A percentile compares a stretch with the other conserved stretches of the same genome.
Conservation (phyloP, 2,888 invertebrate genomes). For the Furcula furcula region DNA sequence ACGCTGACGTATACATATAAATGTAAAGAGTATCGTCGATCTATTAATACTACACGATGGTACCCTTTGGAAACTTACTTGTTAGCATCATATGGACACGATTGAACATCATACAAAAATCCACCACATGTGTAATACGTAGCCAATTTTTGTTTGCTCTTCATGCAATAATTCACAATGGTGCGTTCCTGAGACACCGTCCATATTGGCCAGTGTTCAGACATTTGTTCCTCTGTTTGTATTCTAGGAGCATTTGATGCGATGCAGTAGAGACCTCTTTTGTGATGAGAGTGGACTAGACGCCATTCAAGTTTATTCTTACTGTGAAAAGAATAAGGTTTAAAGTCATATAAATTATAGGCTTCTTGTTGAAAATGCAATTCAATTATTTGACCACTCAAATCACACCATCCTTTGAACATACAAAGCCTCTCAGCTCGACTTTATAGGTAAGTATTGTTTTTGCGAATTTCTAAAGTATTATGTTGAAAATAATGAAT, state of each 20-base stretch:
- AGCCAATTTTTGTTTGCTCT: slow-evolving; percentile 47
- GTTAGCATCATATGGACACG: slow-evolving; percentile 87
- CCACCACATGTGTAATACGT: slow-evolving; percentile 84
- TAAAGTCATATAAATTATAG: no score
- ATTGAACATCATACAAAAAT: slow-evolving; percentile 81
- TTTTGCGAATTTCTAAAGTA: no score
- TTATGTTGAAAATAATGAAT: no score
- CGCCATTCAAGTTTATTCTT: slow-evolving; percentile 52
- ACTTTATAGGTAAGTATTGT: no score
- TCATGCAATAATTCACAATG: slow-evolving; percentile 74
- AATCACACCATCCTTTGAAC: no score
- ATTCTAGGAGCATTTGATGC: slow-evolving; percentile 63
- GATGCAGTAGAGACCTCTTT: slow-evolving; percentile 83
- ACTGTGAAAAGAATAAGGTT: slow-evolving; percentile 35
- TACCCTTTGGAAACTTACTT: slow-evolving; percentile 62
- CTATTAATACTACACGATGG: no score
- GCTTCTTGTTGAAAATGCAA: no score
- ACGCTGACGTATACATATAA: no score
- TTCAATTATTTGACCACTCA: no score
- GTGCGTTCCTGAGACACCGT: slow-evolving; percentile 83
- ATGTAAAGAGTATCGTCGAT: no score
- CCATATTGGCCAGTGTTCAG: slow-evolving; percentile 72
- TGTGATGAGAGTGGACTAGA: slow-evolving; percentile 75
- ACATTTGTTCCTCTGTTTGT: slow-evolving; percentile 22
- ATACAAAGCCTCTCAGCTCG: no score